Evolutionary conservation across 1,140 invertebrate genomes (phyloP).

Genomic region (Oryctes rhinoceros): DNA sequence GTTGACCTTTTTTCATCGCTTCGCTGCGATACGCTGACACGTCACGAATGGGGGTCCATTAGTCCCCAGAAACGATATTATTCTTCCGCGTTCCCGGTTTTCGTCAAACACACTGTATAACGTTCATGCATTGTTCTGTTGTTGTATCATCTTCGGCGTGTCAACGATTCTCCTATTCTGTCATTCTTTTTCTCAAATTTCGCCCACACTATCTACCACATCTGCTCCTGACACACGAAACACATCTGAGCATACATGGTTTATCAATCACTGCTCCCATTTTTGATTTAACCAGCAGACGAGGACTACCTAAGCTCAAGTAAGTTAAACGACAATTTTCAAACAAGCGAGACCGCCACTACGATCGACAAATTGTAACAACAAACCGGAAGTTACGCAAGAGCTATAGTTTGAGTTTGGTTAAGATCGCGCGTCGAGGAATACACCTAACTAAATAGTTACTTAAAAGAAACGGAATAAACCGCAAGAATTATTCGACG

Average conservation of each 20-base stretch:
- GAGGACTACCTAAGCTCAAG: constrained; percentile 56
- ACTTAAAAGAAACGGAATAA: not conserved
- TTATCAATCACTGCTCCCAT: constrained; percentile 15
- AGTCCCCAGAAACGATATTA: too few relatives aligned
- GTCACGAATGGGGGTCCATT: too few relatives aligned
- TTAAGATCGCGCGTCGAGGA: too few relatives aligned
- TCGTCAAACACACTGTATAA: too few relatives aligned
- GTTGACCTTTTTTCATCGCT: too few relatives aligned
- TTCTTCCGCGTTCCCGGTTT: too few relatives aligned
- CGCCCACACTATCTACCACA: constrained; percentile 26
- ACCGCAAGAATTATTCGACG: too few relatives aligned
- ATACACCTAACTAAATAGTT: too few relatives aligned
- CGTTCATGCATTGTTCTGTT: not conserved
- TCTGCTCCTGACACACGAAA: not conserved
- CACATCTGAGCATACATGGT: constrained; percentile 12
- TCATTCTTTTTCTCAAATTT: not conserved
- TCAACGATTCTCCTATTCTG: not conserved
- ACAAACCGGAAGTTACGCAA: too few relatives aligned
- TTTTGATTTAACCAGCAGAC: constrained; percentile 52
- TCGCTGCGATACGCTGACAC: too few relatives aligned
- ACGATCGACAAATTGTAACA: not conserved
- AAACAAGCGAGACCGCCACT: not conserved
- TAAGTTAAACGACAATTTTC: constrained; percentile 48
- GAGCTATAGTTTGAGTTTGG: too few relatives aligned
- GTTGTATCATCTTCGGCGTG: not conserved